Evolutionary conservation across 92 coral and sea anemone genomes (phyloP).

Genomic region (Porites rus): DNA sequence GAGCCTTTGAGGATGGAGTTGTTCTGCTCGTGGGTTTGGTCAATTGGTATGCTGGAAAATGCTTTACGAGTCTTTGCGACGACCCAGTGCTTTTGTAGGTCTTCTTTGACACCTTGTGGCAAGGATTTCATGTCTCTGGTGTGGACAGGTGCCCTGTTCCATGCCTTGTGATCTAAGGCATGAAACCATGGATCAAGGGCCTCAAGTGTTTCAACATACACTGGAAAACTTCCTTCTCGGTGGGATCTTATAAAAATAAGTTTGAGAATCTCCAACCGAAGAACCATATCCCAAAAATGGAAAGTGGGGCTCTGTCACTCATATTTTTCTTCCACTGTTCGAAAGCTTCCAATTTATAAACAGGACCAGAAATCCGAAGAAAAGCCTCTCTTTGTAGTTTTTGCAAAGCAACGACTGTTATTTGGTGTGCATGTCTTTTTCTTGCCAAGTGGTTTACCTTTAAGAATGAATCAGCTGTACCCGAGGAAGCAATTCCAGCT

Average conservation of each 20-base stretch:
- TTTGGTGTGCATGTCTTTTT: constrained; percentile 67
- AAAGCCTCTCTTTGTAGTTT: constrained; percentile 67
- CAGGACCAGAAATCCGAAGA: constrained; percentile 25
- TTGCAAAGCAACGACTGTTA: constrained; percentile 50
- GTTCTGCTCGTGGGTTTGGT: constrained; percentile 67
- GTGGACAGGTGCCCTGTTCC: constrained; percentile 66
- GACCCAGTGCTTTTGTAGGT: constrained; percentile 47
- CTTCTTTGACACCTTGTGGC: constrained; percentile 33
- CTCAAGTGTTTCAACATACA: constrained; percentile 53
- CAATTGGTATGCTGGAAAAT: constrained; percentile 69
- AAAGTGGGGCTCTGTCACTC: constrained; percentile 58
- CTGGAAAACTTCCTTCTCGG: constrained; percentile 47
- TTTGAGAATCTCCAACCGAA: constrained; percentile 24
- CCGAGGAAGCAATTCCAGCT: constrained; percentile 37
- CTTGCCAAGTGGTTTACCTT: constrained; percentile 37
- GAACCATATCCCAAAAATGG: constrained; percentile 63
- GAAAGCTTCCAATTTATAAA: constrained; percentile 38
- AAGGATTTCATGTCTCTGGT: constrained; percentile 63
- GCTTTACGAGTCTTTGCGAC: constrained; percentile 48
- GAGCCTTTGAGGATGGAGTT: constrained; percentile 62
- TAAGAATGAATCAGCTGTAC: constrained; percentile 7
- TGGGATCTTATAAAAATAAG: constrained; percentile 47
- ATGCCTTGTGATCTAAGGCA: constrained; percentile 44
- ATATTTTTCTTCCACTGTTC: constrained; percentile 43
- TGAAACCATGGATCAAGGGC: constrained; percentile 42